Conservation (phyloP, 2,888 invertebrate genomes). For the Callyntrura guangdongensis region DNA sequence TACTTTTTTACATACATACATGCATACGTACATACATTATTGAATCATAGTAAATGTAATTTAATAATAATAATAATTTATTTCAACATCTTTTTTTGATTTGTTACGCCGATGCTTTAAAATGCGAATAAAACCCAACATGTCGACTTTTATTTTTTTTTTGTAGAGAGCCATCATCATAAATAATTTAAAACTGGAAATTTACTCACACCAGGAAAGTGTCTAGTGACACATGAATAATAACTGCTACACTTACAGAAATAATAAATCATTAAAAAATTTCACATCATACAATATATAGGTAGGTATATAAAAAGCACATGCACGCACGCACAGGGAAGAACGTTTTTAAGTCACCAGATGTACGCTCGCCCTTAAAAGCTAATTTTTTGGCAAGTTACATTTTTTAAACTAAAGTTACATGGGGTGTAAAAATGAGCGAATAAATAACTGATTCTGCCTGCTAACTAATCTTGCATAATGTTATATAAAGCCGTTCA, state of each 20-base stretch:
- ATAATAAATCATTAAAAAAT: neutral
- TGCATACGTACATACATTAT: neutral
- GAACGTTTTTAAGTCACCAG: neutral
- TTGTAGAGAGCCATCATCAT: neutral
- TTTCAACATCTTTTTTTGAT: neutral
- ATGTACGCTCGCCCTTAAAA: neutral
- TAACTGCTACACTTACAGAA: neutral
- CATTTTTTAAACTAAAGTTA: slow-evolving; percentile 14
- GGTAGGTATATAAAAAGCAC: slow-evolving; percentile 36
- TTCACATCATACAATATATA: slow-evolving; percentile 20
- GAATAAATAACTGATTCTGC: neutral
- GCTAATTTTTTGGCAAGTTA: slow-evolving; percentile 47
- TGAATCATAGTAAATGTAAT: neutral
- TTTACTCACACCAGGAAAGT: neutral
- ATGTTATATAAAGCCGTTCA: neutral
- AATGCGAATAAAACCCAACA: too few relatives aligned
- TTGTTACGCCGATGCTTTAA: too few relatives aligned
- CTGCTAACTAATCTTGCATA: slow-evolving; percentile 1
- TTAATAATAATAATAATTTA: neutral
- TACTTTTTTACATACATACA: slow-evolving; percentile 5
- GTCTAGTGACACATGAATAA: neutral
- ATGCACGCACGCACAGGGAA: slow-evolving; percentile 36
- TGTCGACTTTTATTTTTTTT: neutral
- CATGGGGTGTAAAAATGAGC: slow-evolving; percentile 5
- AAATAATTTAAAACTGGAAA: neutral